Percentiles rank a stretch among this genome's conserved stretches.
Evolutionary conservation across 2,797 vertebrate genomes (phyloP).

Genomic region (Onychomys leucogaster): DNA sequence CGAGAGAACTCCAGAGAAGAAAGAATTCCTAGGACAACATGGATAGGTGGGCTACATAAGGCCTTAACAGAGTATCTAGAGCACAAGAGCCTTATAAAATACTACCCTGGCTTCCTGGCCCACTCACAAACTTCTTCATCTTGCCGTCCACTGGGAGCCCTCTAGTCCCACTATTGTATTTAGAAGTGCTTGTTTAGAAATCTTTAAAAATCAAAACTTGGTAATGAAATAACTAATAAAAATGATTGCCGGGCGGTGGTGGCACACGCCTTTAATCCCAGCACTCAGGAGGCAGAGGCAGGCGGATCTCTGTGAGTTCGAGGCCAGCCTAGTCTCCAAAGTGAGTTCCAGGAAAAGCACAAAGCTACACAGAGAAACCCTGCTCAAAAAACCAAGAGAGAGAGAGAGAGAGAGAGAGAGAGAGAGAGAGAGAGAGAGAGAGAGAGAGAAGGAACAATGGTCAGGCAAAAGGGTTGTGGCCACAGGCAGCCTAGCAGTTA

Average conservation of each 20-base stretch:
- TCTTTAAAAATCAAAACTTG: background rate
- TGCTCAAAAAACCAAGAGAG: too few relatives aligned
- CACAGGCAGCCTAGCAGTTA: background rate
- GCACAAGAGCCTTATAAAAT: background rate
- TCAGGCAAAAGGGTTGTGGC: too few relatives aligned
- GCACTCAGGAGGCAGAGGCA: too few relatives aligned
- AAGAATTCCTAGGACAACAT: background rate
- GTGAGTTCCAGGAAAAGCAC: too few relatives aligned
- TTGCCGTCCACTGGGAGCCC: background rate
- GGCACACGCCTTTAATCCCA: too few relatives aligned
- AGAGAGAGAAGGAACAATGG: background rate
- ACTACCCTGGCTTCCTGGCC: background rate
- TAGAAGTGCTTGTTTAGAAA: background rate
- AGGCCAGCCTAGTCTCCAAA: too few relatives aligned
- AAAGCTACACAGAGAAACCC: too few relatives aligned
- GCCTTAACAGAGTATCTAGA: background rate
- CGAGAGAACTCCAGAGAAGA: background rate
- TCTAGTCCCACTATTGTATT: background rate
- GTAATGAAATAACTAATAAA: background rate
- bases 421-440: too few relatives aligned
- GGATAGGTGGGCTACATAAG: background rate
- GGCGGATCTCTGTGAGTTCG: too few relatives aligned
- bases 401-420: too few relatives aligned
- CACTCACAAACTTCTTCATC: background rate
- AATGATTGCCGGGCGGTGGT: too few relatives aligned